phyloP scores from a whole-genome alignment of 2,888 invertebrate genomes.

The Panopea generosa region DNA sequence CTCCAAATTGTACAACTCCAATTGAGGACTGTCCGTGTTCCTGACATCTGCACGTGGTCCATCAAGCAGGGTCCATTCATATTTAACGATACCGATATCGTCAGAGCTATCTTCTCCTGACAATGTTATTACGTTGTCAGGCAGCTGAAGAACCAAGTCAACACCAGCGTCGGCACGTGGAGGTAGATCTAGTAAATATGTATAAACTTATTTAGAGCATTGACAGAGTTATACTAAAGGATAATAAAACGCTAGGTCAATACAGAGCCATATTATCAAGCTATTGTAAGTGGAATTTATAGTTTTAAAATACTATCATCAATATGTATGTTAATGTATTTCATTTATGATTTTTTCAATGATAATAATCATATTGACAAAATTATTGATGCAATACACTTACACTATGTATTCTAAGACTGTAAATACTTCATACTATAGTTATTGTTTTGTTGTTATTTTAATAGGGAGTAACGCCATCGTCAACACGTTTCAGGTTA shows the following conservation, averaged over 20 bases:
- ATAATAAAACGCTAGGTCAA: neutral
- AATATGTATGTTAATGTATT: neutral
- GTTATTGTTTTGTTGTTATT: too few species aligned
- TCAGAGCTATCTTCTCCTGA: conserved; percentile 92
- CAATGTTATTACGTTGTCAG: conserved; percentile 91
- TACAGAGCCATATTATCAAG: too few species aligned
- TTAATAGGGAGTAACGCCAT: too few species aligned
- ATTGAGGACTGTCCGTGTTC: conserved; percentile 7
- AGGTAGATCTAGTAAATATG: conserved; percentile 76
- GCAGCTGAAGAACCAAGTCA: conserved; percentile 91
- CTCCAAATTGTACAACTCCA: conserved; percentile 25
- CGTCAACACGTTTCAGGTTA: too few species aligned
- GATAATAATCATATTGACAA: too few species aligned
- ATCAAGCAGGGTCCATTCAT: conserved; percentile 91
- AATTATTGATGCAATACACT: neutral
- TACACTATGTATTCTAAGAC: too few species aligned
- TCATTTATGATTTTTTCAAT: too few species aligned
- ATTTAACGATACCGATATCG: conserved; percentile 93
- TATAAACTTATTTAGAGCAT: conserved; percentile 52
- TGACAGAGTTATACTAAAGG: neutral
- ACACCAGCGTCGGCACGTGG: conserved; percentile 87
- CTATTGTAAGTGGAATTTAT: neutral
- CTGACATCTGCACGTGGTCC: conserved; percentile 27
- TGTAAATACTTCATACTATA: too few species aligned
- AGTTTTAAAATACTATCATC: neutral